A percentile compares a stretch with the other conserved stretches of the same genome.
Evolutionary conservation across 2,113 vertebrate genomes (phyloP).

Genomic region (Urocitellus parryii): DNA sequence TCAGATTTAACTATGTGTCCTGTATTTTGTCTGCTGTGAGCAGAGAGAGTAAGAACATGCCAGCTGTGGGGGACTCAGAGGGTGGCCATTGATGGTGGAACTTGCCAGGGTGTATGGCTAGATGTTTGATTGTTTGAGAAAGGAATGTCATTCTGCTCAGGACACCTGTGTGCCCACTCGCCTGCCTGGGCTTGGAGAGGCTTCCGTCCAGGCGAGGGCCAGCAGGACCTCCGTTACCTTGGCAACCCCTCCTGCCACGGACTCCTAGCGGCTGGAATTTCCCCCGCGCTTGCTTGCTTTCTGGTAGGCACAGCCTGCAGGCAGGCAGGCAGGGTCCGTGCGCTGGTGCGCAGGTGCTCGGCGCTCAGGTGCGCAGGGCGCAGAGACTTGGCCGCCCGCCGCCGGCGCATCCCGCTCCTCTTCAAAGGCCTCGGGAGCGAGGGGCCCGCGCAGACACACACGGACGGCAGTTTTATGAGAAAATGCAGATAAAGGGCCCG

Average conservation of each 20-base stretch:
- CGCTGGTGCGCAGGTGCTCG: no score
- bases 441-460: background rate
- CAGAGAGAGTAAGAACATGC: background rate
- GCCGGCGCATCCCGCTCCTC: no score
- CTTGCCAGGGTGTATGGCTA: no score
- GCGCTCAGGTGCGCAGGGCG: no score
- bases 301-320: no score
- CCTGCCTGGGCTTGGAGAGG: no score
- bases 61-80: no score
- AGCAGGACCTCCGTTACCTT: conserved; percentile 35
- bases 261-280: background rate
- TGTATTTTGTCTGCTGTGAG: background rate
- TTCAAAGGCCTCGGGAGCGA: background rate
- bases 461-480: conserved; percentile 89
- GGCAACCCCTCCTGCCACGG: conserved; percentile 51
- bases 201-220: no score
- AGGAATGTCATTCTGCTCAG: background rate
- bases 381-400: no score
- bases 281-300: background rate
- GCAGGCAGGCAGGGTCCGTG: no score
- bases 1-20: background rate
- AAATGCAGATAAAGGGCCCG: conserved; percentile 88
- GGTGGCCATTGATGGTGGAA: background rate
- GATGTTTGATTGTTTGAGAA: background rate
- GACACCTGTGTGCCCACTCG: background rate